These are phyloP conservation scores for Phortica okadai DNA, from an alignment of 2,888 invertebrate genomes.

Conservation along the genomic window DNA sequence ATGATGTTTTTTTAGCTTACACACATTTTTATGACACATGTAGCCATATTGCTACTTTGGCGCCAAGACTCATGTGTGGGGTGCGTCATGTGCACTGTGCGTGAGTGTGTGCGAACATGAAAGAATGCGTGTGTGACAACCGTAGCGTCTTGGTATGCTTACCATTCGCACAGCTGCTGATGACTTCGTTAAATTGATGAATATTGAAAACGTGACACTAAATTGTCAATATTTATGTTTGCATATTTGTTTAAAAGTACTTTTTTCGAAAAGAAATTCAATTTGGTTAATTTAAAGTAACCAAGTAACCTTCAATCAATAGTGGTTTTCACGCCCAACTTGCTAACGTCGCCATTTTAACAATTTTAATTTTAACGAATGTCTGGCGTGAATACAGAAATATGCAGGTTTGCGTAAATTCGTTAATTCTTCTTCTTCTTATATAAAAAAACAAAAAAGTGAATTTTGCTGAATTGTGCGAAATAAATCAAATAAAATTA, in stretches of 20 bases:
- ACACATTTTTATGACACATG: background rate
- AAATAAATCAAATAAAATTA: too few relatives aligned
- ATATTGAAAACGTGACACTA: background rate
- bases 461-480: too few relatives aligned
- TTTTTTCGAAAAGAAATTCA: background rate
- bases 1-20: background rate
- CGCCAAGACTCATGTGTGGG: background rate
- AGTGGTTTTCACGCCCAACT: too few relatives aligned
- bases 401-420: too few relatives aligned
- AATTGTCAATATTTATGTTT: background rate
- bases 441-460: too few relatives aligned
- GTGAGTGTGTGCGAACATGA: background rate
- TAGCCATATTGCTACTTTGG: background rate
- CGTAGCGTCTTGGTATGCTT: background rate
- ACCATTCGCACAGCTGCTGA: slow-evolving; percentile 6
- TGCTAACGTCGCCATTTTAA: too few relatives aligned
- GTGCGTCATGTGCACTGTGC: background rate
- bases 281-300: background rate
- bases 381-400: too few relatives aligned
- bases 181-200: slow-evolving; percentile 12
- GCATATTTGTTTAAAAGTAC: background rate
- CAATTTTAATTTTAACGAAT: too few relatives aligned
- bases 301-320: too few relatives aligned
- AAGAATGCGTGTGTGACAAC: background rate
- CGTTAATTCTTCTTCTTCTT: too few relatives aligned